These are phyloP conservation scores for Irena cyanogastra DNA, from an alignment of 2,113 vertebrate genomes.

Conservation along the genomic window DNA sequence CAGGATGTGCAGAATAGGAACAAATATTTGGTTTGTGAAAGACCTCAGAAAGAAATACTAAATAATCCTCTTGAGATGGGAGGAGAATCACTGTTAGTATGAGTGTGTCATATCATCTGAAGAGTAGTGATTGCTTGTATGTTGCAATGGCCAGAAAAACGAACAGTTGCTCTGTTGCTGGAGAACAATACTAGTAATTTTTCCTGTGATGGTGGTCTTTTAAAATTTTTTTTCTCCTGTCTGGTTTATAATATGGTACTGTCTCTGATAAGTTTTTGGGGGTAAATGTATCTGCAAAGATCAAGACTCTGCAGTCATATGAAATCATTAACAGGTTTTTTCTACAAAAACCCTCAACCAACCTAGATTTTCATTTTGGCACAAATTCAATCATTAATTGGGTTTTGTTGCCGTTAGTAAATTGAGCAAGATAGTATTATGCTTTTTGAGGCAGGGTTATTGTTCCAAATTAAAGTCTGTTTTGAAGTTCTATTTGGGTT, in stretches of 20 bases:
- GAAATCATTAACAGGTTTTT: not conserved
- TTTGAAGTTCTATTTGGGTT: constrained; percentile 4
- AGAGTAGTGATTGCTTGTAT: not conserved
- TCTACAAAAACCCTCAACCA: not conserved
- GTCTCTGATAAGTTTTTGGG: not conserved
- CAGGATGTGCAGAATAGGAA: not conserved
- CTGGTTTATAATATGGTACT: not conserved
- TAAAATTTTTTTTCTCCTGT: not conserved
- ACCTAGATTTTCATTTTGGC: constrained; percentile 32
- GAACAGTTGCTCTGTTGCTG: constrained; percentile 3
- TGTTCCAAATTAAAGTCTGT: constrained; percentile 19
- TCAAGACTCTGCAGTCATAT: not conserved
- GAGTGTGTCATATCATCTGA: constrained; percentile 11
- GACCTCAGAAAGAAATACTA: not conserved
- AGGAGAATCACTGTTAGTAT: constrained; percentile 21
- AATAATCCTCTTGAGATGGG: constrained; percentile 39
- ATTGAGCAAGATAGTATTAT: constrained; percentile 18
- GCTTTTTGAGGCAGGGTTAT: constrained; percentile 9
- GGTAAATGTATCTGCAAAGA: not conserved
- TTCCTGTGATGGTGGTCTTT: not conserved
- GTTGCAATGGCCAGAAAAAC: not conserved
- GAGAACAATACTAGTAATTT: constrained; percentile 12
- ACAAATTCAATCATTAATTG: constrained; percentile 6
- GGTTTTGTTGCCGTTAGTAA: constrained; percentile 43
- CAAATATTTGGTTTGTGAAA: constrained; percentile 10